Evolutionary conservation across 2,113 vertebrate genomes (phyloP).

Genomic region (Petromus typicus): DNA sequence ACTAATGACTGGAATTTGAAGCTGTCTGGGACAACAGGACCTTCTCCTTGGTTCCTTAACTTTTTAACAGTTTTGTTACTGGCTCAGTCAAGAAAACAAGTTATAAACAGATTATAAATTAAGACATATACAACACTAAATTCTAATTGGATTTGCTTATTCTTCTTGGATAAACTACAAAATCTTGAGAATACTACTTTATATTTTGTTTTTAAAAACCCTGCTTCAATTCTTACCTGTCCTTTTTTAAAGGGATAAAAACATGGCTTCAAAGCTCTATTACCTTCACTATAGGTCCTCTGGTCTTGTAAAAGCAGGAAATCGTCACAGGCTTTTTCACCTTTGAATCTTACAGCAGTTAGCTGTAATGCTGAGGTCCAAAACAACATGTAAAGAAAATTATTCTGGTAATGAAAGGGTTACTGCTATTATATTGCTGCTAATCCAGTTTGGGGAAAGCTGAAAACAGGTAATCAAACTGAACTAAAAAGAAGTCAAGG

Average conservation of each 20-base stretch:
- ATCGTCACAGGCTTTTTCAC: constrained; percentile 20
- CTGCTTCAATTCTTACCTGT: not conserved
- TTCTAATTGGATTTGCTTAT: constrained; percentile 47
- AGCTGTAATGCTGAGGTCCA: constrained; percentile 71
- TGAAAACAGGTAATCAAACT: constrained; percentile 55
- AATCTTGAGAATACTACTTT: constrained; percentile 37
- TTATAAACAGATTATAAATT: not conserved
- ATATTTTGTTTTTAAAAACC: constrained; percentile 47
- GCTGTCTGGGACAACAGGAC: not conserved
- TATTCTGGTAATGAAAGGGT: constrained; percentile 77
- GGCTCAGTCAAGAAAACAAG: constrained; percentile 26
- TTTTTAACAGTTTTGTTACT: not conserved
- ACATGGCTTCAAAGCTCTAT: constrained; percentile 36
- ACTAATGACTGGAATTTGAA: constrained; percentile 52
- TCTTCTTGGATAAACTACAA: constrained; percentile 15
- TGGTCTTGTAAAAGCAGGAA: constrained; percentile 55
- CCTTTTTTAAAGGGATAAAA: not conserved
- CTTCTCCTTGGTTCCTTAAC: not conserved
- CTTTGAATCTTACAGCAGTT: constrained; percentile 70
- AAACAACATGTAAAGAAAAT: constrained; percentile 73
- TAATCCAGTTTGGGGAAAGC: constrained; percentile 70
- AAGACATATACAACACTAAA: not conserved
- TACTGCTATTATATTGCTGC: constrained; percentile 59
- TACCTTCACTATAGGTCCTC: not conserved
- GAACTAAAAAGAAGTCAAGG: constrained; percentile 20